Base-by-base conservation (phyloP, 2,113 vertebrate genomes). In the Oceanites oceanicus region DNA sequence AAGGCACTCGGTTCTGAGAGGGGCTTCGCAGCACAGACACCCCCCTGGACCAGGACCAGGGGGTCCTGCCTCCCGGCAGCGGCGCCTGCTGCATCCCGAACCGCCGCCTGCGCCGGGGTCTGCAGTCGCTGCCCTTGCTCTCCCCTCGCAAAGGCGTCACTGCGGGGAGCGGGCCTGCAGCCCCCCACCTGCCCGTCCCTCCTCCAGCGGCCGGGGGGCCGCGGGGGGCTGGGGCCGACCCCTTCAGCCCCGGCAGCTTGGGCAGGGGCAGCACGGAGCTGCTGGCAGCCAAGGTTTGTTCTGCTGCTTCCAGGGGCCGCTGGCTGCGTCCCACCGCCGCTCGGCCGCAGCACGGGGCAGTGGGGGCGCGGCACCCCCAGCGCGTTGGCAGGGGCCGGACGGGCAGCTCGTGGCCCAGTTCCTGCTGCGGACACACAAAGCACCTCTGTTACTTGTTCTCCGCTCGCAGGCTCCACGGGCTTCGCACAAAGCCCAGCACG, bases 271-370 rank as follows among this genome's bases (percentile, higher is more conserved):
- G 25, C 14, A 2, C 1, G 2, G 67, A 67, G 70, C 45, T 19
- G 52, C 52, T 2, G 3, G 32, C 55, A 14, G 52, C 45, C 66
- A 34, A 15, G 5, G 15, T 27, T 38, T 62, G 40, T 75, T 27
- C 70, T 13, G 75, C 55, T 27, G 71, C 59, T 27, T 17, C 38
- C 52, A 1, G 8, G 36, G 47, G 73, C 56, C 2, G 14, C 29
- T 2, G 4, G 2, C 23, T 22, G 38, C 4, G 3, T 53, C 83
- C 65, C 8, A 2, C 7, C 0, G 6, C 40, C 1, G 42, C 45
- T 26, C 7, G 36, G 63, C 9, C 2, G 14, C 1, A 6, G 40
- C 58, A 14, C 2, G 1, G 75, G 71, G 79, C 73, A 52, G 70
- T 50, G 52, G 6, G 59, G 7, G 4, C 9, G 6, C 68, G 9